Evolutionary conservation across 2,113 vertebrate genomes (phyloP).

Genomic region (Nothoprocta pentlandii): DNA sequence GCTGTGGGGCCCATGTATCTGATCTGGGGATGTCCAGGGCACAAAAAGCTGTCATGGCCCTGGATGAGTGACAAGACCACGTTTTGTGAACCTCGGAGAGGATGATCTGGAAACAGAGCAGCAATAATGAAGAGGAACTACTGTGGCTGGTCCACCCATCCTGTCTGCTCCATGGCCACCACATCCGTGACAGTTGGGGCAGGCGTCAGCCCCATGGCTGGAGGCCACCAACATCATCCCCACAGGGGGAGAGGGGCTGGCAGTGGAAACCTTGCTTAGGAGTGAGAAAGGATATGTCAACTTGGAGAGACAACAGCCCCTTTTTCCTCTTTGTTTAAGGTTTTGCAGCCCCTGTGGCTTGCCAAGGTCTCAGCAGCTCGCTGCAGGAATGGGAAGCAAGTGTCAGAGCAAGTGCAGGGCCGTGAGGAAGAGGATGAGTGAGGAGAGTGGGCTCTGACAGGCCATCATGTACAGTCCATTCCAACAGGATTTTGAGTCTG

Average conservation of each 20-base stretch:
- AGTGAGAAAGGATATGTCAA: neutral
- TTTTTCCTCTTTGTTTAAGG: neutral
- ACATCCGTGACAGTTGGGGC: neutral
- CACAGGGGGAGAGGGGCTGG: neutral
- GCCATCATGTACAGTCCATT: neutral
- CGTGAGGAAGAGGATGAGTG: neutral
- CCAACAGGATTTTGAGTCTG: neutral
- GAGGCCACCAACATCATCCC: neutral
- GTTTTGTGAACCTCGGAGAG: neutral
- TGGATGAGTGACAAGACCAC: neutral
- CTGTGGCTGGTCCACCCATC: too few relatives aligned
- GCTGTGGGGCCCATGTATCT: too few relatives aligned
- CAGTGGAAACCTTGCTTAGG: rapidly evolving
- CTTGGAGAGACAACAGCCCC: neutral
- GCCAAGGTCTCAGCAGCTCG: neutral
- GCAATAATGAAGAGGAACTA: too few relatives aligned
- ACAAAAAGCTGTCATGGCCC: too few relatives aligned
- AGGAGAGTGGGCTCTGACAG: neutral
- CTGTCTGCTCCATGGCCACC: neutral
- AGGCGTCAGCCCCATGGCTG: neutral
- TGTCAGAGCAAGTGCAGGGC: neutral
- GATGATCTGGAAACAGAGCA: neutral
- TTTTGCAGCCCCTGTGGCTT: neutral
- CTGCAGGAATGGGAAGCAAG: neutral
- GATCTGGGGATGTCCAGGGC: too few relatives aligned